A percentile compares a stretch with the other conserved stretches of the same genome.
Evolutionary conservation across 1,140 invertebrate species (phyloP).

Genomic region (Drosophila miranda): DNA sequence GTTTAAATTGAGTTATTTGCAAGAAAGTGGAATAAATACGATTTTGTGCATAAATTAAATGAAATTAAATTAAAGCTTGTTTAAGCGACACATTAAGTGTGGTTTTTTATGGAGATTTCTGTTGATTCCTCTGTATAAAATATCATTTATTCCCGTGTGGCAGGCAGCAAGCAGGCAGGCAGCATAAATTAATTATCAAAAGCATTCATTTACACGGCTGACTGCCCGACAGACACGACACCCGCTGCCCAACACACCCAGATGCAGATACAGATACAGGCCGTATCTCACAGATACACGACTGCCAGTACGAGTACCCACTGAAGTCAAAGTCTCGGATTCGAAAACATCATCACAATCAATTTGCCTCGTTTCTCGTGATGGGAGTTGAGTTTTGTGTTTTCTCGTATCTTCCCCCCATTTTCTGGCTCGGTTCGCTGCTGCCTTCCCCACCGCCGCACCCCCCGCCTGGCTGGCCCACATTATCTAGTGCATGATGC

Average conservation of each 20-base stretch:
- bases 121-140: slow-evolving; percentile 30
- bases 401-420: slow-evolving; percentile 32
- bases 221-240: slow-evolving; percentile 25
- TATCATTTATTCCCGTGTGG: slow-evolving; percentile 22
- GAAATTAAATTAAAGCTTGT: slow-evolving; percentile 55
- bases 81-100: slow-evolving; percentile 53
- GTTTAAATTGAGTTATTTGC: slow-evolving; percentile 69
- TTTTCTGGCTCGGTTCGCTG: too few species aligned
- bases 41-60: slow-evolving; percentile 39
- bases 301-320: not conserved
- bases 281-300: slow-evolving; percentile 46
- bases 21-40: slow-evolving; percentile 30
- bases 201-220: slow-evolving; percentile 72
- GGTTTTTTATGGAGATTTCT: slow-evolving; percentile 57
- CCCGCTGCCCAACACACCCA: slow-evolving; percentile 23
- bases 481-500: slow-evolving; percentile 80
- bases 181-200: slow-evolving; percentile 80
- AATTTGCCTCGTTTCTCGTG: slow-evolving; percentile 65
- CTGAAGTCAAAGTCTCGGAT: slow-evolving; percentile 56
- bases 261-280: too few species aligned
- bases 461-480: slow-evolving; percentile 49
- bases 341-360: slow-evolving; percentile 77
- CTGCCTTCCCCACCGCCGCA: too few species aligned
- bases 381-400: slow-evolving; percentile 62
- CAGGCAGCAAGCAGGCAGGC: too few species aligned